Percentiles rank a stretch among this genome's conserved stretches.
Conservation (phyloP, 2,797 vertebrate species). For the Danio jaintianensis region DNA sequence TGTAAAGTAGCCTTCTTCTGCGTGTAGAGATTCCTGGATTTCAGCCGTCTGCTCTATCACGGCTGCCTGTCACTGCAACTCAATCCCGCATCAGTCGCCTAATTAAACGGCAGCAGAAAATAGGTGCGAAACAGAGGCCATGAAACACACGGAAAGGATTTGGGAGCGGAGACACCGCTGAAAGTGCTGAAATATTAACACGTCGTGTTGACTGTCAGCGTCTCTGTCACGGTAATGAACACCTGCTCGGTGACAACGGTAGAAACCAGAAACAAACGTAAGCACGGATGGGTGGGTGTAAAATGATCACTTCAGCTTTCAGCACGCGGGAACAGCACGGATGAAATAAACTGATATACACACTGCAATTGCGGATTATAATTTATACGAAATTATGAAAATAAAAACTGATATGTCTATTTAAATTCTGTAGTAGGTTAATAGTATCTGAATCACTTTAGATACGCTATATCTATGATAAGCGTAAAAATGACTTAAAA, state of each 20-base stretch:
- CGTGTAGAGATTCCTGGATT: not conserved
- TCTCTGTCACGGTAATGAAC: conserved; percentile 68
- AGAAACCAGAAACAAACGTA: not conserved
- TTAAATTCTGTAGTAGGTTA: too few species aligned
- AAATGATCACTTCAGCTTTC: not conserved
- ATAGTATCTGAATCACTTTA: too few species aligned
- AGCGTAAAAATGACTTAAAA: too few species aligned
- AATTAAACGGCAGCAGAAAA: conserved; percentile 68
- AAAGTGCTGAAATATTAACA: conserved; percentile 78
- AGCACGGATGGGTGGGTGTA: not conserved
- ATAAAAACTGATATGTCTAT: not conserved
- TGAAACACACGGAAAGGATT: conserved; percentile 75
- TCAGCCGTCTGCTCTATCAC: not conserved
- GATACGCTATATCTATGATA: too few species aligned
- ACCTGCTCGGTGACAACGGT: conserved; percentile 49
- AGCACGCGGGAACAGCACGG: not conserved
- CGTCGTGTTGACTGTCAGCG: conserved; percentile 67
- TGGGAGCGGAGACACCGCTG: conserved; percentile 62
- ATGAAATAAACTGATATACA: not conserved
- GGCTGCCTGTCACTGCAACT: conserved; percentile 61
- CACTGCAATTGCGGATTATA: too few species aligned
- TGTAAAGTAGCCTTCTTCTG: not conserved
- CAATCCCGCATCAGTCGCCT: conserved; percentile 65
- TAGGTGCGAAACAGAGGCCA: conserved; percentile 72
- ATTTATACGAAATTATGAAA: too few species aligned